Conservation (phyloP, 2,888 invertebrate genomes). For the Lingula anatina region DNA sequence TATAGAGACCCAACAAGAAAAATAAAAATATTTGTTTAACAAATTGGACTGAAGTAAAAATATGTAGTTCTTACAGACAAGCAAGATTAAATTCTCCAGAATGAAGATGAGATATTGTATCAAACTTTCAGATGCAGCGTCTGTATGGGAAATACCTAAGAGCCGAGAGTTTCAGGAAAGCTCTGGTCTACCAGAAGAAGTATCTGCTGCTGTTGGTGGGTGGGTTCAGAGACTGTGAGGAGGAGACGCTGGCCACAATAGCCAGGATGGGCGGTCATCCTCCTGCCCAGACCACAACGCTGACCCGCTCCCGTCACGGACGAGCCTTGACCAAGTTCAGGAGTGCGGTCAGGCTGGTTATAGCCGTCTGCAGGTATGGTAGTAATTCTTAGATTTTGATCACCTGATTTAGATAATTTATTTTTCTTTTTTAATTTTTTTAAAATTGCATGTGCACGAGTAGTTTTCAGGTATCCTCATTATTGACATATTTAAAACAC, state of each 20-base stretch:
- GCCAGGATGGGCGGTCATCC: constrained; percentile 50
- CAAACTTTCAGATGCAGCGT: constrained; percentile 33
- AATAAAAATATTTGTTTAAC: no score
- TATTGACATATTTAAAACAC: no score
- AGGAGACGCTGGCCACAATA: constrained; percentile 54
- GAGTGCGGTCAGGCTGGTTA: constrained; percentile 32
- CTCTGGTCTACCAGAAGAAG: constrained; percentile 84
- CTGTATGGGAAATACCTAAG: constrained; percentile 63
- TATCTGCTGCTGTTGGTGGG: constrained; percentile 70
- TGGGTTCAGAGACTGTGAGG: constrained; percentile 58
- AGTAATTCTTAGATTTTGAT: no score
- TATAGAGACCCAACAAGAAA: no score
- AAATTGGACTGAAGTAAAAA: no score
- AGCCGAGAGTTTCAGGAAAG: constrained; percentile 80
- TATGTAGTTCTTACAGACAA: background rate
- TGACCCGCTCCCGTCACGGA: constrained; percentile 10
- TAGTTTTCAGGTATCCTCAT: no score
- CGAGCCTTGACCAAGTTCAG: constrained; percentile 29
- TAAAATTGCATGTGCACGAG: no score
- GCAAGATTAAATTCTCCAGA: background rate
- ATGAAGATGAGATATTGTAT: background rate
- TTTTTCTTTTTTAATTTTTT: no score
- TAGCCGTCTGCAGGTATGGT: constrained; percentile 34
- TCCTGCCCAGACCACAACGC: constrained; percentile 18
- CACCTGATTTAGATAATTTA: no score